Percentiles rank a stretch among this genome's conserved stretches.
Evolutionary conservation across 2,888 invertebrate genomes (phyloP).

Genomic region (Drosophila neutralis): DNA sequence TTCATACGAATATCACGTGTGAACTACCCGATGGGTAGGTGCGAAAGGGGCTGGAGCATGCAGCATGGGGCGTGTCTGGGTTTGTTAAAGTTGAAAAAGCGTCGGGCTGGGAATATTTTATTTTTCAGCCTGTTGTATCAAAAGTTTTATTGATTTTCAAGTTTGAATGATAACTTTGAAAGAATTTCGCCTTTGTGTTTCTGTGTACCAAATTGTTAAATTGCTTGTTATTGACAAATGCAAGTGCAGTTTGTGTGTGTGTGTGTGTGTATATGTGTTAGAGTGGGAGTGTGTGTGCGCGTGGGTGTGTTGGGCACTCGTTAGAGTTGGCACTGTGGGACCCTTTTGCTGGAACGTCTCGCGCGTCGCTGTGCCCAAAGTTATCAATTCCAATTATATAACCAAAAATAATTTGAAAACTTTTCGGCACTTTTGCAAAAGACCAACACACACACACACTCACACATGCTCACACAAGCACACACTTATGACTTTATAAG

Average conservation of each 20-base stretch:
- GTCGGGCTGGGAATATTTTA: constrained; percentile 31
- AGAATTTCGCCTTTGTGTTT: constrained; percentile 68
- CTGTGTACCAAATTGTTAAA: constrained; percentile 72
- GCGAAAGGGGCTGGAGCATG: background rate
- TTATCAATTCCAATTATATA: constrained; percentile 79
- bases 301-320: constrained; percentile 24
- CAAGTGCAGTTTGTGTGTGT: constrained; percentile 43
- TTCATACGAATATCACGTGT: constrained; percentile 40
- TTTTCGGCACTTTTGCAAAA: constrained; percentile 73
- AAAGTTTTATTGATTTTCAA: constrained; percentile 80
- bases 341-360: constrained; percentile 27
- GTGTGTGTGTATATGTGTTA: constrained; percentile 7
- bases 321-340: constrained; percentile 37
- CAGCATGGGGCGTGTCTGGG: constrained; percentile 2
- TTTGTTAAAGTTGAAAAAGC: constrained; percentile 29
- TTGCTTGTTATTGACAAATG: constrained; percentile 81
- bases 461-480: constrained; percentile 26
- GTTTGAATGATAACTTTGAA: constrained; percentile 78
- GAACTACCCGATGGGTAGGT: constrained; percentile 3
- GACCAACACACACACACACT: constrained; percentile 46
- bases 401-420: constrained; percentile 79
- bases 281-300: constrained; percentile 8
- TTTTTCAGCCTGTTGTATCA: constrained; percentile 53
- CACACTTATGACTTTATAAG: constrained; percentile 71
- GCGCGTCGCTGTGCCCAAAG: constrained; percentile 61